These are phyloP conservation scores for Syngnathus acus DNA, from an alignment of 2,797 vertebrate genomes.

Conservation along the genomic window DNA sequence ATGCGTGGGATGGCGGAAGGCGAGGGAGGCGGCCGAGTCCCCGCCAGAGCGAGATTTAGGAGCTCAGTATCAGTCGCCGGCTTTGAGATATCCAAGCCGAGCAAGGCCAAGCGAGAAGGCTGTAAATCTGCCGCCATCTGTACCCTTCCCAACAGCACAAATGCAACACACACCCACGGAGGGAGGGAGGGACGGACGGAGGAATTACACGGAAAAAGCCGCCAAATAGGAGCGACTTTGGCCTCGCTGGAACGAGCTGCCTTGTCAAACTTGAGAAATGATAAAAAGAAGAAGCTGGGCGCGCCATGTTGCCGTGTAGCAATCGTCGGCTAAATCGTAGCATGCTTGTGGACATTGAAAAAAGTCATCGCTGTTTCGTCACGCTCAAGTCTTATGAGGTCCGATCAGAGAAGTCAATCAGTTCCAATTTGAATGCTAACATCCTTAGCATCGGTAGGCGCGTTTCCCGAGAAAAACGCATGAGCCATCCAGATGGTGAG, in stretches of 20 bases:
- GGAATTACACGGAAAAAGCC: slow-evolving; percentile 58
- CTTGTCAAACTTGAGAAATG: slow-evolving; percentile 59
- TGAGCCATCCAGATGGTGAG: not conserved
- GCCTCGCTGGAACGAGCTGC: slow-evolving; percentile 65
- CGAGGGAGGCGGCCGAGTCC: slow-evolving; percentile 33
- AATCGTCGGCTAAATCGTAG: slow-evolving; percentile 15
- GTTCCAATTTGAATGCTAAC: too few species aligned
- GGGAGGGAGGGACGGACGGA: slow-evolving; percentile 30
- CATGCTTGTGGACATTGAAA: too few species aligned
- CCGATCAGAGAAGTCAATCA: too few species aligned
- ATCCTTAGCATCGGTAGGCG: too few species aligned
- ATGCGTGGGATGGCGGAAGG: slow-evolving; percentile 31
- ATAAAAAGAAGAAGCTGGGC: slow-evolving; percentile 27
- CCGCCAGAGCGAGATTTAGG: slow-evolving; percentile 68
- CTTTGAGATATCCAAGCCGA: slow-evolving; percentile 57
- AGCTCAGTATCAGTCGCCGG: slow-evolving; percentile 57
- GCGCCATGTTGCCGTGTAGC: slow-evolving; percentile 42
- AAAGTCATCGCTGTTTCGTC: too few species aligned
- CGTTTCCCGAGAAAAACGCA: too few species aligned
- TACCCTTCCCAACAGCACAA: slow-evolving; percentile 67
- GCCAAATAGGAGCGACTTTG: slow-evolving; percentile 61
- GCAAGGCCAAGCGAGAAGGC: slow-evolving; percentile 60
- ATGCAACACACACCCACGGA: slow-evolving; percentile 24
- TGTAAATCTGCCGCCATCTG: slow-evolving; percentile 73
- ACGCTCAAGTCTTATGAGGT: too few species aligned